Evolutionary conservation across 2,888 invertebrate genomes (phyloP).

Genomic region (Tenthredo amoena): DNA sequence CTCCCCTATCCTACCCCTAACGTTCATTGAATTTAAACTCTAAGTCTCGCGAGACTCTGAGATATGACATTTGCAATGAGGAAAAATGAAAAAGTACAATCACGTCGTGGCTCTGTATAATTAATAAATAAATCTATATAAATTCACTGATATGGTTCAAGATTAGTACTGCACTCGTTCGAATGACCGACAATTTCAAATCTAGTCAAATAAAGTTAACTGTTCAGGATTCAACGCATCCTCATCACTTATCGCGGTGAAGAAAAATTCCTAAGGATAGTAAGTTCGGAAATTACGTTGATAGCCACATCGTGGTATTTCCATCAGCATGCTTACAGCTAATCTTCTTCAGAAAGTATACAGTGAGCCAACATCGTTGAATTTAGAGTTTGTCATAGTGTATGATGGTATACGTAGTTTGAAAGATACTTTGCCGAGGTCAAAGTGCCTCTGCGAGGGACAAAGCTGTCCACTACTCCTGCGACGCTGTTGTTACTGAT

Average conservation of each 20-base stretch:
- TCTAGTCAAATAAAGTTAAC: not conserved
- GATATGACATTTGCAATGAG: too few relatives aligned
- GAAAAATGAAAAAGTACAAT: too few relatives aligned
- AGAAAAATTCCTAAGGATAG: not conserved
- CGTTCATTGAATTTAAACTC: not conserved
- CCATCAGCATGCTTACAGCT: not conserved
- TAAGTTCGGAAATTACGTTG: not conserved
- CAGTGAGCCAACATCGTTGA: not conserved
- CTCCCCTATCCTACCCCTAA: not conserved
- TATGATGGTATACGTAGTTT: slow-evolving; percentile 4
- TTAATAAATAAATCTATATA: too few relatives aligned
- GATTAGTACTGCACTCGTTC: not conserved
- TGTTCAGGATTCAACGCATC: not conserved
- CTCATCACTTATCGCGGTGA: not conserved
- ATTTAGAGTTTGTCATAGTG: not conserved
- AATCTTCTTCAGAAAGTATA: not conserved
- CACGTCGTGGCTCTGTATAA: too few relatives aligned
- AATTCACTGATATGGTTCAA: too few relatives aligned
- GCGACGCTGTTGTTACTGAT: slow-evolving; percentile 39
- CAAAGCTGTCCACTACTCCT: slow-evolving; percentile 23
- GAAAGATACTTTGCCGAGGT: not conserved
- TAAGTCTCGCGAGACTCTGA: too few relatives aligned
- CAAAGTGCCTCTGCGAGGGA: slow-evolving; percentile 31
- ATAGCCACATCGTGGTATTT: not conserved
- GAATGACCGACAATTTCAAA: not conserved